phyloP scores from a whole-genome alignment of 2,888 invertebrate species.

The Catocala sponsa region DNA sequence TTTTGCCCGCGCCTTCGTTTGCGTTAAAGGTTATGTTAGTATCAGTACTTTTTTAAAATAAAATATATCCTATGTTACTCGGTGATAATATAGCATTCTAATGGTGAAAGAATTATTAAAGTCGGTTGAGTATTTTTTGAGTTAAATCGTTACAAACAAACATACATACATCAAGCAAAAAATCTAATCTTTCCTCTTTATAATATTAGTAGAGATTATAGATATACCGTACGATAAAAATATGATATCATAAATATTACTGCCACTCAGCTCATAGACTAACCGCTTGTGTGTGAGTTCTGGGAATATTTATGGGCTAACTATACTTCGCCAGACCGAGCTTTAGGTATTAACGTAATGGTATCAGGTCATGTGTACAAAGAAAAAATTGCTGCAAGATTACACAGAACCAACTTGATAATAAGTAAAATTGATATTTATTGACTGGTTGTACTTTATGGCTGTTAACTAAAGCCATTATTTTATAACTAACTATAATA shows the following conservation, averaged over 20 bases:
- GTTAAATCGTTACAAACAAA: no score
- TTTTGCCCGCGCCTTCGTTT: no score
- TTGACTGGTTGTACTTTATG: not conserved
- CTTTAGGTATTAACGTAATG: constrained; percentile 43
- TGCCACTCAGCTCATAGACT: constrained; percentile 25
- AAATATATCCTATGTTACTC: no score
- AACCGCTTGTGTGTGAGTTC: constrained; percentile 43
- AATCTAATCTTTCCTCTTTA: no score
- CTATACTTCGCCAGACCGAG: constrained; percentile 32
- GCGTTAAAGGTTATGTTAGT: no score
- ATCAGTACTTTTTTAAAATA: no score
- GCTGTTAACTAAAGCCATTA: not conserved
- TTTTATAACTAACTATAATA: no score
- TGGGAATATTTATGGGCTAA: constrained; percentile 46
- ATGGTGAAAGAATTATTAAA: no score
- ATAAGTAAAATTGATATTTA: constrained; percentile 1
- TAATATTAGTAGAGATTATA: no score
- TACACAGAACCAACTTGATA: constrained; percentile 24
- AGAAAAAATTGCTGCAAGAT: constrained; percentile 38
- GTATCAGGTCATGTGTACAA: constrained; percentile 42
- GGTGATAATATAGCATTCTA: no score
- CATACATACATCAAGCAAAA: no score
- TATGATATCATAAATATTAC: not conserved
- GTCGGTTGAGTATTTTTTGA: no score
- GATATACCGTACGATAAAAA: not conserved